Conservation (phyloP, 1,140 invertebrate genomes). For the Thaumatotibia leucotreta region DNA sequence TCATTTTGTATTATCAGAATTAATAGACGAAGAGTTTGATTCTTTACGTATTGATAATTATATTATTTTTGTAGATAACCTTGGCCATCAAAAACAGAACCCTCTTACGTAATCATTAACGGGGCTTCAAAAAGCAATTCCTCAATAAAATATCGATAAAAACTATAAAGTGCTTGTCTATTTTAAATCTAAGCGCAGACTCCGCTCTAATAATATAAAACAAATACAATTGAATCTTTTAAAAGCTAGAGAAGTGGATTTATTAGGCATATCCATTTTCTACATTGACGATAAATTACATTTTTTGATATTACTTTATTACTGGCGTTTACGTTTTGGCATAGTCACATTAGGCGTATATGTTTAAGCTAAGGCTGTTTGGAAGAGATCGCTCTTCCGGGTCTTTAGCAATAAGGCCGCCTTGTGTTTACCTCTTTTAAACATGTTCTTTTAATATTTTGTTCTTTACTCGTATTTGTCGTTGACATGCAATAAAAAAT, state of each 20-base stretch:
- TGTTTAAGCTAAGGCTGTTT: no score
- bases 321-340: no score
- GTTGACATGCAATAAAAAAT: no score
- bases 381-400: no score
- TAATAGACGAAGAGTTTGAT: no score
- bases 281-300: background rate
- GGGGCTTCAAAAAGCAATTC: background rate
- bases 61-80: background rate
- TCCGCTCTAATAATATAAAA: background rate
- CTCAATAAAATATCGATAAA: background rate
- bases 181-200: background rate
- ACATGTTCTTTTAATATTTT: no score
- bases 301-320: background rate
- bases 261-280: background rate
- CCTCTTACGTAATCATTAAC: background rate
- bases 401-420: no score
- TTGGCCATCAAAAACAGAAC: background rate
- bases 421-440: no score
- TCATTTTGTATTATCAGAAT: no score
- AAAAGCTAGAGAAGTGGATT: background rate
- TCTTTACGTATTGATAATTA: no score
- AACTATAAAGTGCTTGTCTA: background rate
- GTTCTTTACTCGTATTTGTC: no score
- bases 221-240: background rate
- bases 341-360: no score